A percentile compares a stretch with the other conserved stretches of the same genome.
Evolutionary conservation across 2,888 invertebrate genomes (phyloP).

Genomic region (Nemoura dubitans): DNA sequence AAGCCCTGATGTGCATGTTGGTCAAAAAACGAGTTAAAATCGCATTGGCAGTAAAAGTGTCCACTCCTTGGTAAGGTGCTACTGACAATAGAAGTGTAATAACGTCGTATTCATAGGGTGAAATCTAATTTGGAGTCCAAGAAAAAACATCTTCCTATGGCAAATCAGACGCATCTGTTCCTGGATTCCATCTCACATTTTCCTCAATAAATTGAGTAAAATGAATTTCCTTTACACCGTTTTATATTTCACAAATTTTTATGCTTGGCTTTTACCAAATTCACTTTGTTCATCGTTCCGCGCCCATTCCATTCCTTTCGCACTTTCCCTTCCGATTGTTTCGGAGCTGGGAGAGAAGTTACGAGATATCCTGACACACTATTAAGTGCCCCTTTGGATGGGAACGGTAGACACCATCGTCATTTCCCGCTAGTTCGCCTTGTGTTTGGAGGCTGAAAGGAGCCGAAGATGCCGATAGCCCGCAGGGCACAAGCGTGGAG

Average conservation of each 20-base stretch:
- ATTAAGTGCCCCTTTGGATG: slow-evolving; percentile 12
- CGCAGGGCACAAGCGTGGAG: not conserved
- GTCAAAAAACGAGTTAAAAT: too few relatives aligned
- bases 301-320: not conserved
- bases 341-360: not conserved
- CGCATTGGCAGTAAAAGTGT: too few relatives aligned
- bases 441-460: not conserved
- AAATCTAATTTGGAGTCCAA: too few relatives aligned
- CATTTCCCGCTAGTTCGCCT: not conserved
- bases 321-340: not conserved
- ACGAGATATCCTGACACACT: slow-evolving; percentile 12
- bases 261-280: not conserved
- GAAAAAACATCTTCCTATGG: not conserved
- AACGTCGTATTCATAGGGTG: too few relatives aligned
- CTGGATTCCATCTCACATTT: not conserved
- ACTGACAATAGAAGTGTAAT: too few relatives aligned
- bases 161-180: not conserved
- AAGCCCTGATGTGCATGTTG: too few relatives aligned
- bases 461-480: not conserved
- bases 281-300: not conserved
- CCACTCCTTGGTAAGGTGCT: too few relatives aligned
- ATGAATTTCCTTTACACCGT: not conserved
- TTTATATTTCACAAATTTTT: not conserved
- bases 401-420: not conserved
- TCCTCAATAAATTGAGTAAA: not conserved